Evolutionary conservation across 2,113 vertebrate genomes (phyloP), one percentile per base, ranked within the genome.

Genomic region (Tragelaphus buxtoni): DNA sequence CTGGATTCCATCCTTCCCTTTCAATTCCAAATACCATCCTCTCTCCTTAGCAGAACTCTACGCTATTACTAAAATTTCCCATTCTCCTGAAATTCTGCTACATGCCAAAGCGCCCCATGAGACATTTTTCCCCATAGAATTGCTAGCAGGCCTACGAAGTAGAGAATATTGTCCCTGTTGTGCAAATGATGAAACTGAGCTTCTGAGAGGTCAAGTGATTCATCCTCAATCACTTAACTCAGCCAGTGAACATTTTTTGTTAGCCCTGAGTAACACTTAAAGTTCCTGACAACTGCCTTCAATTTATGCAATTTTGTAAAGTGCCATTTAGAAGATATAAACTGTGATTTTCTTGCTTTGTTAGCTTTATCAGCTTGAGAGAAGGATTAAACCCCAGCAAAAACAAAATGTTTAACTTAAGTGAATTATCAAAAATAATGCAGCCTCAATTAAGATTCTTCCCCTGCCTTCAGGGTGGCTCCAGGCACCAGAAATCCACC

Each of bases 361-460:
- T 82, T 95, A 82, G 91, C 88, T 96, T 96, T 95, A 89, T 95
- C 95, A 95, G 90, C 81, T 89, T 91, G 87, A 96, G 88, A 96
- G 65, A 80, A 77, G 84, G 74, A 97, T 96, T 96, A 86, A 86
- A 95, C 82, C 42, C 18, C 56, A 72, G 61, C 39, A 88, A 94
- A 97, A 98, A 88, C 47, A 95, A 95, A 95, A 86, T 88, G 85
- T 94, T 95, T 96, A 76, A 91, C 94, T 97, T 92, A 53, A 97
- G 72, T 91, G 85, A 93, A 94, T 93, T 93, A 96, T 85, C 96
- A 60, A 96, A 98, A 98, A 96, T 97, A 98, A 82, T 49, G 89
- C 80, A 5, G 35, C 58, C 89, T 95, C 91, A 91, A 96, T 93
- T 39, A 85, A 97, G 86, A 95, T 86, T 85, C 74, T 96, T 88